phyloP scores from a whole-genome alignment of 2,113 vertebrate genomes.

The Salvelinus alpinus region DNA sequence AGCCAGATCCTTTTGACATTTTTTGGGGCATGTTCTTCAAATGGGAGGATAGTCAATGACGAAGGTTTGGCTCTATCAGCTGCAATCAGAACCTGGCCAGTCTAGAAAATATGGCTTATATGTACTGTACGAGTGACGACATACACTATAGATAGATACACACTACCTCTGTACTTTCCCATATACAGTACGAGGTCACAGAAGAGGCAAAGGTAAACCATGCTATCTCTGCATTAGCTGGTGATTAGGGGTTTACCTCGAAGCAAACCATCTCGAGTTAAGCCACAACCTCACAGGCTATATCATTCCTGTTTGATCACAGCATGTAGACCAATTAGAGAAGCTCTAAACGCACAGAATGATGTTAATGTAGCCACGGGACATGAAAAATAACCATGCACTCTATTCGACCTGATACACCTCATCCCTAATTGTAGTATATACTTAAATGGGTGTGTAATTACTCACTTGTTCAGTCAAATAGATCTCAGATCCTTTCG shows the following conservation, averaged over 20 bases:
- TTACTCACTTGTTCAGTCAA: not conserved
- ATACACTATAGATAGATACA: not conserved
- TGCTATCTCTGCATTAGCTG: too few relatives aligned
- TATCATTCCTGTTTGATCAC: conserved; percentile 4
- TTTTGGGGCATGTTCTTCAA: not conserved
- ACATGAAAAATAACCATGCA: not conserved
- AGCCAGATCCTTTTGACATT: too few relatives aligned
- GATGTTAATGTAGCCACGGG: not conserved
- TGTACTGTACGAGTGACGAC: not conserved
- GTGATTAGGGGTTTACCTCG: too few relatives aligned
- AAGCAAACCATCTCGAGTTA: not conserved
- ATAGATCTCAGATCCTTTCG: not conserved
- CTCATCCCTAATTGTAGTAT: not conserved
- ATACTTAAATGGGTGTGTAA: not conserved
- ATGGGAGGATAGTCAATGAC: too few relatives aligned
- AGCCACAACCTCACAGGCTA: not conserved
- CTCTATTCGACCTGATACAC: not conserved
- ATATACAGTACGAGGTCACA: too few relatives aligned
- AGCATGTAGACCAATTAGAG: conserved; percentile 7
- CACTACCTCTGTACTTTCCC: not conserved
- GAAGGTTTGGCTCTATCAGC: not conserved
- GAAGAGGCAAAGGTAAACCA: too few relatives aligned
- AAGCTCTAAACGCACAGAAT: not conserved
- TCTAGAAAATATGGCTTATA: not conserved
- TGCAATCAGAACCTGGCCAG: not conserved